These are phyloP conservation scores for Etheostoma nigrum DNA, from an alignment of 2,797 vertebrate genomes.

Conservation along the genomic window DNA sequence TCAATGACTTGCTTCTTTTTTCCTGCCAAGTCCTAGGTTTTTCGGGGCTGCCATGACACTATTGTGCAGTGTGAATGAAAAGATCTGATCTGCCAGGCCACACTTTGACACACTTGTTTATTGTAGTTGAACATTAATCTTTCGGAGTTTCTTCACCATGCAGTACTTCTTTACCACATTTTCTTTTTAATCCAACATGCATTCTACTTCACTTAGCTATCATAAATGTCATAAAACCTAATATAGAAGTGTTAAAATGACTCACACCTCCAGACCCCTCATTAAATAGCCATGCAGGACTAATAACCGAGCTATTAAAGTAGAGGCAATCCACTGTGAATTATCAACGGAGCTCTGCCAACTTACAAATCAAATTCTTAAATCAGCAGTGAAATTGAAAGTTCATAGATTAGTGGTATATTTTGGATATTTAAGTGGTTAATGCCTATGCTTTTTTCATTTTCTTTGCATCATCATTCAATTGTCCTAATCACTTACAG, in stretches of 20 bases:
- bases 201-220: constrained; percentile 46
- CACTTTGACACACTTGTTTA: constrained; percentile 58
- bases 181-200: constrained; percentile 29
- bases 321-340: constrained; percentile 45
- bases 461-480: constrained; percentile 1
- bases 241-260: constrained; percentile 65
- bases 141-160: constrained; percentile 29
- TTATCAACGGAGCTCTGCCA: constrained; percentile 59
- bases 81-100: constrained; percentile 20
- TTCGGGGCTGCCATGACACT: constrained; percentile 1
- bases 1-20: constrained; percentile 9
- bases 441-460: constrained; percentile 3
- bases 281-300: constrained; percentile 54
- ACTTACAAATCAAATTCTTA: constrained; percentile 29
- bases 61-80: constrained; percentile 14
- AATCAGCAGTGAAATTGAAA: constrained; percentile 29
- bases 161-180: constrained; percentile 7
- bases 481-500: not conserved
- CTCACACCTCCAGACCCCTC: constrained; percentile 54
- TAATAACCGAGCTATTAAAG: constrained; percentile 60
- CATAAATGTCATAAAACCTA: constrained; percentile 68
- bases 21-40: constrained; percentile 17
- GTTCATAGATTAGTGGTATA: constrained; percentile 18
- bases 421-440: constrained; percentile 2
- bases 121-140: constrained; percentile 78